Percentiles rank a stretch among this genome's conserved stretches.
Evolutionary conservation across 2,113 vertebrate species (phyloP).

Genomic region (Butorides virescens): DNA sequence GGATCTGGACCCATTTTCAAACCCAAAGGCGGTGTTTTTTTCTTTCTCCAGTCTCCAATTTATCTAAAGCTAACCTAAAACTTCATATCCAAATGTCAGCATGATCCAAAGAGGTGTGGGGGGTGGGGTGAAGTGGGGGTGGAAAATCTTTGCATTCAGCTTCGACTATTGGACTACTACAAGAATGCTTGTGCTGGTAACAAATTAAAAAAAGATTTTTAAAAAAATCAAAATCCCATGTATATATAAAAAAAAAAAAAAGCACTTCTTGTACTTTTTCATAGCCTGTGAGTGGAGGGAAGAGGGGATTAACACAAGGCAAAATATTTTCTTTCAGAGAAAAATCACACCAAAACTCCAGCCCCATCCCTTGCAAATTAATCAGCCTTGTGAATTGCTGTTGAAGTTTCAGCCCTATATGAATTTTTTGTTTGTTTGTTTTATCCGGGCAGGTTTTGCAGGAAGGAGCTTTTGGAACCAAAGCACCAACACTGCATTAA

Average conservation of each 20-base stretch:
- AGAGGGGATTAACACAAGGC: background rate
- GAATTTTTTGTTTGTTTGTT: background rate
- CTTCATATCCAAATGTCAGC: background rate
- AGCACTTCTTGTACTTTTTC: background rate
- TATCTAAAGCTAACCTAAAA: background rate
- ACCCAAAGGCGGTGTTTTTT: background rate
- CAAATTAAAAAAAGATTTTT: background rate
- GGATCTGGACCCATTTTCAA: background rate
- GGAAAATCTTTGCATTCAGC: background rate
- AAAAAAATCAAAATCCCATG: background rate
- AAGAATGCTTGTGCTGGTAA: background rate
- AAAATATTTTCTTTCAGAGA: background rate
- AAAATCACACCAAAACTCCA: background rate
- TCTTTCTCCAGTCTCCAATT: background rate
- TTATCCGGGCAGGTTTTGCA: background rate
- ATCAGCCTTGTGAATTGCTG: fast-evolving
- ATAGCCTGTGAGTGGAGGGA: background rate
- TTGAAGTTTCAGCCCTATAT: background rate
- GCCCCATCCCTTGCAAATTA: background rate
- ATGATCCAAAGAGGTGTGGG: fast-evolving
- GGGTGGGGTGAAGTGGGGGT: too few relatives aligned
- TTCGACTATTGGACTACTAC: background rate
- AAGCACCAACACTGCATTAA: background rate
- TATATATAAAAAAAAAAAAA: background rate
- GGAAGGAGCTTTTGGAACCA: background rate